Percentiles rank a stretch among this genome's conserved stretches.
Conservation (phyloP, 1,140 invertebrate genomes). For the Lordiphosa clarofinis region DNA sequence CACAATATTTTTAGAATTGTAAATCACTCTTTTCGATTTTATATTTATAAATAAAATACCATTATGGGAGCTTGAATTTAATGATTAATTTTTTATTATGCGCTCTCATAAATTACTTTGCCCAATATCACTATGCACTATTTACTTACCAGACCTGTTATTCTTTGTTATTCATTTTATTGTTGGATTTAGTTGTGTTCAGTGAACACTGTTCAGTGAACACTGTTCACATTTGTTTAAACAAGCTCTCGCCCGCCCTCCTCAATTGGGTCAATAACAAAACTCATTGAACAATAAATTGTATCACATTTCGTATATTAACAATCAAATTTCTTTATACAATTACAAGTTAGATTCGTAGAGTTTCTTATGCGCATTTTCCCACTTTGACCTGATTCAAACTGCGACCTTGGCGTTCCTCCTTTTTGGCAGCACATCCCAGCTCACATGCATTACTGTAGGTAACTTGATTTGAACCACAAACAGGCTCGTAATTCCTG, state of each 20-base stretch:
- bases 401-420: conserved; percentile 22
- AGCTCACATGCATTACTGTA: conserved; percentile 62
- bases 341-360: not conserved
- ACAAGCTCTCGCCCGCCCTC: not conserved
- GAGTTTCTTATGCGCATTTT: conserved; percentile 26
- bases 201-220: too few species aligned
- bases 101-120: too few species aligned
- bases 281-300: not conserved
- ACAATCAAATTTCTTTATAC: conserved; percentile 15
- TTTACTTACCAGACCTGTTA: too few species aligned
- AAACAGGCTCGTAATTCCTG: conserved; percentile 45
- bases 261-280: conserved; percentile 42
- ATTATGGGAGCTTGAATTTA: too few species aligned
- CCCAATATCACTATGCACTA: too few species aligned
- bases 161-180: not conserved
- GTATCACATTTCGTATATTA: not conserved
- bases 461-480: conserved; percentile 47
- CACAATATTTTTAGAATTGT: not conserved
- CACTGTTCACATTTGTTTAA: conserved; percentile 18
- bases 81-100: conserved; percentile 8
- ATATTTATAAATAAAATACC: too few species aligned
- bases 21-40: not conserved
- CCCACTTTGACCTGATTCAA: conserved; percentile 32
- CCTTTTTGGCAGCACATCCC: conserved; percentile 27
- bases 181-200: not conserved